Conservation (phyloP, 2,113 vertebrate genomes). For the Bucco capensis region DNA sequence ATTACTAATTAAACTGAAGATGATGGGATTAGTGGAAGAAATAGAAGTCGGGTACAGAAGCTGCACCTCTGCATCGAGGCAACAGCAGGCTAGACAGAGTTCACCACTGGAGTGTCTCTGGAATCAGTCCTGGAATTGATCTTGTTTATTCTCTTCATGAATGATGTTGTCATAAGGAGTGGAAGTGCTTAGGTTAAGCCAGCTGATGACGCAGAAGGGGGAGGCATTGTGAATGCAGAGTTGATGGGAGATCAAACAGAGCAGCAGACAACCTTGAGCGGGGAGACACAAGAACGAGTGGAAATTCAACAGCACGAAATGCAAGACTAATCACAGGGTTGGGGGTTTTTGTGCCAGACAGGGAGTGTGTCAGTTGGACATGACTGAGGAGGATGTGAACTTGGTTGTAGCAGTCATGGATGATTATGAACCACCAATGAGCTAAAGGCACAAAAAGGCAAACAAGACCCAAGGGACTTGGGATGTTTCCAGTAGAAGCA, state of each 20-base stretch:
- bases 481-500: constrained; percentile 12
- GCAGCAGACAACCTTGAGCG: constrained; percentile 54
- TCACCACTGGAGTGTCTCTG: constrained; percentile 10
- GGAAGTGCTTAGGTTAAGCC: constrained; percentile 37
- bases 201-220: constrained; percentile 45
- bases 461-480: background rate
- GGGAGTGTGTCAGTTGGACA: constrained; percentile 40
- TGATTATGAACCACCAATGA: constrained; percentile 36
- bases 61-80: background rate
- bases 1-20: constrained; percentile 52
- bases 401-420: constrained; percentile 13
- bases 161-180: constrained; percentile 56
- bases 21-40: constrained; percentile 31
- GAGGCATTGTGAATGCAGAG: constrained; percentile 57
- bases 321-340: constrained; percentile 53
- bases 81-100: background rate
- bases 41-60: background rate
- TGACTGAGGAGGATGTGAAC: constrained; percentile 45
- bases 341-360: constrained; percentile 2
- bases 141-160: constrained; percentile 53
- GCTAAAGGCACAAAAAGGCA: constrained; percentile 14
- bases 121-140: constrained; percentile 37
- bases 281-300: background rate
- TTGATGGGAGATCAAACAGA: constrained; percentile 43
- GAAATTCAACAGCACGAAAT: constrained; percentile 55